Evolutionary conservation across 2,113 vertebrate species (phyloP), one percentile per base, ranked within the genome.

Genomic region (Mola mola): DNA sequence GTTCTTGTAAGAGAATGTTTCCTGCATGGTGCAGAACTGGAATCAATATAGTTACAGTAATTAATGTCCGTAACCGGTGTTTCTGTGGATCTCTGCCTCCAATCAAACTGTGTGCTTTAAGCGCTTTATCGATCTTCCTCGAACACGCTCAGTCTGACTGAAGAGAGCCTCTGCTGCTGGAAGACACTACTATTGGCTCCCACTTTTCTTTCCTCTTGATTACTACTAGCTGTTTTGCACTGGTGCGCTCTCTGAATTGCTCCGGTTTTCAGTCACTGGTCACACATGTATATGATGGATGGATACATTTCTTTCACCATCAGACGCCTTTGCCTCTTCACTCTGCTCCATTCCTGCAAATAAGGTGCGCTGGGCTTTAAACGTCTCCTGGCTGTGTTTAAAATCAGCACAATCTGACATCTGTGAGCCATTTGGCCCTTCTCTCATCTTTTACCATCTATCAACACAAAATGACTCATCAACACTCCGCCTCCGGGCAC

Each of bases 391-490:
- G 53, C 61, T 83, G 57, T 66, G 44, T 79, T 79, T 57, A 66
- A 70, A 59, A 66, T 70, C 26, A 10, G 24, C 48, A 46, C 55
- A 66, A 43, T 56, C 36, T 17, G 22, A 73, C 72, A 55, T 82
- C 75, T 75, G 40, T 34, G 41, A 69, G 65, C 78, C 75, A 57
- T 72, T 73, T 67, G 72, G 73, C 66, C 57, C 22, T 55, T 34
- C 25, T 77, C 33, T 77, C 60, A 46, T 59, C 58, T 70, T 58
- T 48, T 66, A 29, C 70, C 53, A 62, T 55, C 66, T 51, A 43
- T 44, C 49, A 42, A 69, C 63, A 74, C 50, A 56, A 60, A 83
- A 63, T 82, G 75, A 85, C 64, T 86, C 71, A 76, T 72, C 47
- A 69, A 38, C 77, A 59, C 19, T 53, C 28, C 20, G 36, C 65